phyloP scores from a whole-genome alignment of 2,113 vertebrate genomes.

The Oryzias curvinotus region DNA sequence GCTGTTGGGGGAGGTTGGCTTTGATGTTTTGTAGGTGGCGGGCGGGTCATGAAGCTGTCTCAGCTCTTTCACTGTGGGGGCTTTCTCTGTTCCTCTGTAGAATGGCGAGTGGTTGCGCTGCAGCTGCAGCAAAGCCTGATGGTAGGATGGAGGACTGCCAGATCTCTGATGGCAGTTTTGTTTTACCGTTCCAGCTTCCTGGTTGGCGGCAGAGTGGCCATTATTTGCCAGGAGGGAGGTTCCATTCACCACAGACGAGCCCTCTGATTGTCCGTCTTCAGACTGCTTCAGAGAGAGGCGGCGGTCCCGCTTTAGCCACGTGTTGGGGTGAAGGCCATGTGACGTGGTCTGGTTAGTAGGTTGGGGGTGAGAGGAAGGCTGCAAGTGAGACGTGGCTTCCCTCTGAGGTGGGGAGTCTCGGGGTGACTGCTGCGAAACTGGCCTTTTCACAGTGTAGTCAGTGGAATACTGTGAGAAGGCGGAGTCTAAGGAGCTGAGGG shows the following conservation, averaged over 20 bases:
- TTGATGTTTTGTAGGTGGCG: neutral
- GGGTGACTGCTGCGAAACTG: constrained; percentile 48
- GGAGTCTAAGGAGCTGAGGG: constrained; percentile 88
- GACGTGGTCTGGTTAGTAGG: constrained; percentile 55
- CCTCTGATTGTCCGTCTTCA: constrained; percentile 47
- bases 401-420: constrained; percentile 57
- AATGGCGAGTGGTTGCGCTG: constrained; percentile 62
- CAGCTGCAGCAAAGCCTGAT: constrained; percentile 64
- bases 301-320: constrained; percentile 79
- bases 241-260: constrained; percentile 36
- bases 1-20: neutral
- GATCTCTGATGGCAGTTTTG: constrained; percentile 23
- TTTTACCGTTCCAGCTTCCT: neutral
- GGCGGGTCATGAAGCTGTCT: constrained; percentile 51
- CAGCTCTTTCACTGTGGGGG: constrained; percentile 56
- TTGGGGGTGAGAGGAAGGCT: constrained; percentile 58
- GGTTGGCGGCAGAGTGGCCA: neutral
- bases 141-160: constrained; percentile 65
- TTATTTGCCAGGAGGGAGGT: constrained; percentile 18
- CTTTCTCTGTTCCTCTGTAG: constrained; percentile 52
- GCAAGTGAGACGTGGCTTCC: constrained; percentile 23
- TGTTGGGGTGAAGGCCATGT: constrained; percentile 79
- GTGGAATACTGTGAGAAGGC: constrained; percentile 91
- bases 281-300: constrained; percentile 77
- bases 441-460: constrained; percentile 77